Conservation (phyloP, 1,140 invertebrate genomes). For the Berghia stephanieae region DNA sequence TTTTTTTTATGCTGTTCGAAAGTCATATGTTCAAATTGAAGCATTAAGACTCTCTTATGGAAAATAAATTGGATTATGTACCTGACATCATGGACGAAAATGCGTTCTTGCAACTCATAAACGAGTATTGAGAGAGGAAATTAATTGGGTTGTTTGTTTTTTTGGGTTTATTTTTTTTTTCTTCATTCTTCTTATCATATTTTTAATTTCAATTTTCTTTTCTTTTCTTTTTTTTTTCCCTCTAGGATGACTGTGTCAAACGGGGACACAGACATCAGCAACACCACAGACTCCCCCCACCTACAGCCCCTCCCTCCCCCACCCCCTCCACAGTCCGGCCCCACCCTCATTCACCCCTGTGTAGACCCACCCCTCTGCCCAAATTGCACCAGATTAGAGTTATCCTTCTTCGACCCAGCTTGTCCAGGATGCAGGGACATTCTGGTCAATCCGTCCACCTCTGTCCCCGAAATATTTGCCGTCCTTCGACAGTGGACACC, state of each 20-base stretch:
- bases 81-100: too few species aligned
- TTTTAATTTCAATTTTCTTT: not conserved
- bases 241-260: constrained; percentile 35
- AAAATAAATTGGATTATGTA: too few species aligned
- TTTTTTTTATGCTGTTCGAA: too few species aligned
- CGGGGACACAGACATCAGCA: not conserved
- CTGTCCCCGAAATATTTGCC: constrained; percentile 69
- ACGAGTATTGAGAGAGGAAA: too few species aligned
- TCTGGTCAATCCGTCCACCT: constrained; percentile 63
- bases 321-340: constrained; percentile 23
- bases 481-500: constrained; percentile 72
- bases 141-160: not conserved
- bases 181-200: not conserved
- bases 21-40: too few species aligned
- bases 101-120: too few species aligned
- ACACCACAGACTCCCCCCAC: constrained; percentile 8
- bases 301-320: not conserved
- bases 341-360: constrained; percentile 65
- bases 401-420: constrained; percentile 70
- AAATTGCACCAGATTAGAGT: constrained; percentile 66
- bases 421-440: constrained; percentile 68
- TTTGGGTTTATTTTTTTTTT: not conserved
- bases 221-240: constrained; percentile 1
- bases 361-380: constrained; percentile 69
- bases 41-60: too few species aligned